These are phyloP conservation scores for Salvelinus fontinalis DNA, from an alignment of 2,113 vertebrate species.

Conservation along the genomic window DNA sequence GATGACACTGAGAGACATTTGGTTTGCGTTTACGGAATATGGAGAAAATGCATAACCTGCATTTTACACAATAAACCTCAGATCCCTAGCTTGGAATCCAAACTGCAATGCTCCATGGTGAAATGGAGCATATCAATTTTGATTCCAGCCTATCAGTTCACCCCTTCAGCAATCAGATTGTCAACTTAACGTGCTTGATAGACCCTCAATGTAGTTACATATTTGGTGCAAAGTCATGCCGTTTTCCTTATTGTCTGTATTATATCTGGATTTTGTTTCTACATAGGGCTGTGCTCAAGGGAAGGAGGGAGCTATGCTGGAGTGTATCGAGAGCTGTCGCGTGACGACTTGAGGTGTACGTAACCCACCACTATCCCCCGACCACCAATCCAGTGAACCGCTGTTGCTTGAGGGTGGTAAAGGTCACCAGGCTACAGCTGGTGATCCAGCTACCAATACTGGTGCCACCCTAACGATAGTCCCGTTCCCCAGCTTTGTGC, in stretches of 20 bases:
- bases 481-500: neutral
- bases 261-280: constrained; percentile 36
- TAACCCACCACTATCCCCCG: neutral
- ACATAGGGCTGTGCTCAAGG: constrained; percentile 50
- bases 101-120: too few species aligned
- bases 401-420: constrained; percentile 28
- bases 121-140: neutral
- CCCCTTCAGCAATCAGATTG: neutral
- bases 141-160: too few species aligned
- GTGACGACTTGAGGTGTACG: constrained; percentile 47
- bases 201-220: neutral
- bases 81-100: neutral
- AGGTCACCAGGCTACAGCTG: constrained; percentile 24
- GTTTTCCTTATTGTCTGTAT: constrained; percentile 1
- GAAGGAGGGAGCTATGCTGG: constrained; percentile 43
- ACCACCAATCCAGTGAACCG: constrained; percentile 24
- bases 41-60: too few species aligned
- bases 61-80: neutral
- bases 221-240: constrained; percentile 4
- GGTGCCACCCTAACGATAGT: too few species aligned
- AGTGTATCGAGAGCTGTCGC: constrained; percentile 59
- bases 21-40: too few species aligned
- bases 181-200: neutral
- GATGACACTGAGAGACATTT: too few species aligned
- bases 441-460: too few species aligned